Evolutionary conservation across 2,113 vertebrate species (phyloP), one percentile per base, ranked within the genome.

Genomic region (Abramis brama): DNA sequence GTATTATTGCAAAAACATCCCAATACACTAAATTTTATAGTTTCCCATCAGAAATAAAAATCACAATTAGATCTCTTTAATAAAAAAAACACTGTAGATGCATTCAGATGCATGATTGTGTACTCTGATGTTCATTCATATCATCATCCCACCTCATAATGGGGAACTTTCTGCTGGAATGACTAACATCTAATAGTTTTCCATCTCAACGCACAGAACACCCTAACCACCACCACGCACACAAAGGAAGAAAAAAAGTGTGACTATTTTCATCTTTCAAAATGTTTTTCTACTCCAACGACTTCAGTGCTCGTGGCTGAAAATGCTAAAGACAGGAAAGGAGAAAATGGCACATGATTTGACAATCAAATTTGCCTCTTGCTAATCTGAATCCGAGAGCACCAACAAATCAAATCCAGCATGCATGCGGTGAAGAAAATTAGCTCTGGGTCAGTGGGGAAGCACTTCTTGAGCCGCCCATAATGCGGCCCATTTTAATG

Each of bases 311-410:
- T 19, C 3, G 3, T 2, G 73, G 74, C 39, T 57, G n/a, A 88
- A 52, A 59, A 36, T n/a, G 27, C 52, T 43, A 23, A 62, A 75
- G 68, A 21, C 75, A 17, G 52, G 71, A 80, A 21, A 64, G 27
- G 50, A 57, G 73, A 70, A 82, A 81, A 83, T 71, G 64, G 62
- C 81, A 55, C 36, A 74, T 73, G 17, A 81, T 79, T 36, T 36
- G 78, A 83, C 75, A 68, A 86, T 77, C 52, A 76, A 59, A 86
- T 79, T 57, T 70, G 78, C 75, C 50, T 79, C 59, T 79, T 84
- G 70, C 21, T 62, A 76, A 80, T 80, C 78, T 64, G 39, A 64
- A 66, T 71, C 66, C 7, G 2, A 3, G 36, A 68, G 30, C 68
- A 68, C 27, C 17, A 64, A 87, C 80, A 87, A 78, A 83, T 82